phyloP scores from a whole-genome alignment of 2,113 vertebrate genomes.

The Tachuris rubrigastra region DNA sequence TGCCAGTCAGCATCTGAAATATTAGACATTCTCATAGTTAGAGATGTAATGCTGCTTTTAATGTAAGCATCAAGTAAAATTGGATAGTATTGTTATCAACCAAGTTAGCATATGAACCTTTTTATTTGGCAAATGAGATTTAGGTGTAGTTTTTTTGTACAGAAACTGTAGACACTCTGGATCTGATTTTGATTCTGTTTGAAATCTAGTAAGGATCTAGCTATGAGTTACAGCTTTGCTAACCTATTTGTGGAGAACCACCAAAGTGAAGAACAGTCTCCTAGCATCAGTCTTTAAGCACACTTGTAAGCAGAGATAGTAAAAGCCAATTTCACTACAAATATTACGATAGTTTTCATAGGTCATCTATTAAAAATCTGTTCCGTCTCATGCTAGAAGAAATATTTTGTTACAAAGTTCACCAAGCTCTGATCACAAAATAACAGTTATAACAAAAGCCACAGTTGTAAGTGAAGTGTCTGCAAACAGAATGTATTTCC shows the following conservation, averaged over 20 bases:
- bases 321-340: not conserved
- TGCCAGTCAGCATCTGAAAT: not conserved
- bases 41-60: not conserved
- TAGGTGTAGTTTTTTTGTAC: not conserved
- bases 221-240: not conserved
- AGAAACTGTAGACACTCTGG: not conserved
- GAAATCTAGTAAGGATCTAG: not conserved
- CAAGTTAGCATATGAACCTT: not conserved
- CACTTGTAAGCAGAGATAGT: not conserved
- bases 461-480: not conserved
- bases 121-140: not conserved
- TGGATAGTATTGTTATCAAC: not conserved
- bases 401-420: not conserved
- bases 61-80: not conserved
- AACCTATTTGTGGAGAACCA: not conserved
- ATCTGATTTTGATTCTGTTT: not conserved
- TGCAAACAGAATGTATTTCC: not conserved
- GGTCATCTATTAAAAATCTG: not conserved
- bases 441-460: not conserved
- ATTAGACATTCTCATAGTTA: not conserved
- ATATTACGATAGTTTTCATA: not conserved
- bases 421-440: not conserved
- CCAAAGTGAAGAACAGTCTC: not conserved
- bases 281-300: not conserved
- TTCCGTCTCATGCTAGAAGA: not conserved